Conservation (phyloP, 2,113 vertebrate genomes). For the Romanogobio albipinnatus region DNA sequence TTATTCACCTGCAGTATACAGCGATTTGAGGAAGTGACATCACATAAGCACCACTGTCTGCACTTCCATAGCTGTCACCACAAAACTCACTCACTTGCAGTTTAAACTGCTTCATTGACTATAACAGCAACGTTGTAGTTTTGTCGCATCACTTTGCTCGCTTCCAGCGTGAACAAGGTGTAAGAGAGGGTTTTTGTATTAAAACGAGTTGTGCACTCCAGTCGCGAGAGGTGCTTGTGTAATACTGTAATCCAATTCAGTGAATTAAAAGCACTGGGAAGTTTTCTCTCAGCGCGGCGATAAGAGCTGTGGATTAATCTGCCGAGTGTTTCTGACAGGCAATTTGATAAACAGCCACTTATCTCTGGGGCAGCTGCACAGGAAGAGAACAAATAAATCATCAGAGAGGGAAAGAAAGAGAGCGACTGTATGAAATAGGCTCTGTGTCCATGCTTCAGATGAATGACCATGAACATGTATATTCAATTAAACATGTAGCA, state of each 20-base stretch:
- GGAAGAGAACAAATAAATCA: conserved; percentile 62
- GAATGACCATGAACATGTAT: conserved; percentile 49
- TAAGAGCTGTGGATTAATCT: conserved; percentile 68
- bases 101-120: conserved; percentile 2
- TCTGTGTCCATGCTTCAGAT: conserved; percentile 46
- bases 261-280: conserved; percentile 69
- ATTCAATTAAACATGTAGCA: conserved; percentile 52
- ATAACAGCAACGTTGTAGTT: neutral
- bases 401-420: conserved; percentile 34
- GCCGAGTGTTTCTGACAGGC: conserved; percentile 59
- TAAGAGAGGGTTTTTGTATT: conserved; percentile 59
- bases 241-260: conserved; percentile 66
- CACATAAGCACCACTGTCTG: neutral
- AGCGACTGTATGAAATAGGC: conserved; percentile 22
- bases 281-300: conserved; percentile 57
- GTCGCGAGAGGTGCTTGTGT: conserved; percentile 48
- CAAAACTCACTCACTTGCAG: neutral
- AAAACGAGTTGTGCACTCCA: conserved; percentile 59
- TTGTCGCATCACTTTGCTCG: neutral
- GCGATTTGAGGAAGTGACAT: neutral
- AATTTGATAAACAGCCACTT: conserved; percentile 70
- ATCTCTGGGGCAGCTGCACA: conserved; percentile 64
- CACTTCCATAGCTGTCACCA: neutral
- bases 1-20: neutral
- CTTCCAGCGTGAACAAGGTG: neutral